Conservation (phyloP, 2,113 vertebrate species). For the Genyomyrus donnyi region DNA sequence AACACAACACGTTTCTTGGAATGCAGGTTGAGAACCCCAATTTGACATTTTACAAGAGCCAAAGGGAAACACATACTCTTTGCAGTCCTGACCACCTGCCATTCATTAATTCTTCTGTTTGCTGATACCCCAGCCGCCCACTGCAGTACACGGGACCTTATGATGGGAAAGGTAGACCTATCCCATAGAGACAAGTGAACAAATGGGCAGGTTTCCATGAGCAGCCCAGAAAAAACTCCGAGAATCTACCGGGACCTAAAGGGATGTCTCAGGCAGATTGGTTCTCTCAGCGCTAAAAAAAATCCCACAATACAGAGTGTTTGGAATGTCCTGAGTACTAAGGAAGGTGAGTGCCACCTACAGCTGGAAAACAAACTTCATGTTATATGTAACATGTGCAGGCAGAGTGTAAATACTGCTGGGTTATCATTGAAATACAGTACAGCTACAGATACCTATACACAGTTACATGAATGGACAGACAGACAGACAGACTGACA, state of each 20-base stretch:
- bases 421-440: background rate
- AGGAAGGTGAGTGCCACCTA: background rate
- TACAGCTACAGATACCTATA: background rate
- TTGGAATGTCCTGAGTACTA: background rate
- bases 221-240: background rate
- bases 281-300: background rate
- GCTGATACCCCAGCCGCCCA: background rate
- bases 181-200: background rate
- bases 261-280: background rate
- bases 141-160: background rate
- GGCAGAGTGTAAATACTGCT: background rate
- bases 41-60: background rate
- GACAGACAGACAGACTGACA: background rate
- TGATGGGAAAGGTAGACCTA: background rate
- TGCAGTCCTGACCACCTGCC: background rate
- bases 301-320: background rate
- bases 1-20: background rate
- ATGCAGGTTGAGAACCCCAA: background rate
- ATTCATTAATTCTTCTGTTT: background rate
- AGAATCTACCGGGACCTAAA: background rate
- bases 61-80: background rate
- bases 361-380: background rate
- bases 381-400: background rate
- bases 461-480: background rate
- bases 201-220: background rate